phyloP scores from a whole-genome alignment of 1,140 invertebrate genomes.

The Lycorma delicatula region DNA sequence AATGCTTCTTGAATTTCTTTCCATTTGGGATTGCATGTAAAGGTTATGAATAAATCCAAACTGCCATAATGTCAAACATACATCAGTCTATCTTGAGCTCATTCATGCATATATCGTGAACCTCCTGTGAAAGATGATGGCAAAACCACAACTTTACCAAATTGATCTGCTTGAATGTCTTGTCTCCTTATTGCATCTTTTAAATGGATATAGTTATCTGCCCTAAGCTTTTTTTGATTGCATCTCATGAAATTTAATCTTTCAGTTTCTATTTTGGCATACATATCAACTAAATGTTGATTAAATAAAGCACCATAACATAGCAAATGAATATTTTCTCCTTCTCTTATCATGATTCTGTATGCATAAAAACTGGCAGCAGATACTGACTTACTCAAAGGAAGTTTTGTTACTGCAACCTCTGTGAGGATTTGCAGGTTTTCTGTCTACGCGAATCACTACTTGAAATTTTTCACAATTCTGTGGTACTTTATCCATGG shows the following conservation, averaged over 20 bases:
- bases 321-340: conserved; percentile 27
- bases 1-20: conserved; percentile 20
- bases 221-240: conserved; percentile 40
- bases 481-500: no score
- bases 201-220: conserved; percentile 40
- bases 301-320: conserved; percentile 31
- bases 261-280: conserved; percentile 42
- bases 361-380: no score
- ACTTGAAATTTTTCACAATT: no score
- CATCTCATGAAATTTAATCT: conserved; percentile 35
- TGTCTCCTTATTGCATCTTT: conserved; percentile 29
- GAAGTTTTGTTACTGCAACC: no score
- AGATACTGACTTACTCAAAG: no score
- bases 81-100: conserved; percentile 40
- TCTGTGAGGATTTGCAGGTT: no score
- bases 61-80: conserved; percentile 37
- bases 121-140: conserved; percentile 36
- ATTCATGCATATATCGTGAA: conserved; percentile 38
- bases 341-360: no score
- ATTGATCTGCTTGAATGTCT: background rate
- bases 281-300: conserved; percentile 41
- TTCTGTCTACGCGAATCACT: no score
- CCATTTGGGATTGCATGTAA: conserved; percentile 26
- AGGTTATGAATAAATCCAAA: conserved; percentile 20
- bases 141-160: conserved; percentile 32